These are phyloP conservation scores for Diceros bicornis DNA, from an alignment of 2,797 vertebrate species.

Conservation along the genomic window DNA sequence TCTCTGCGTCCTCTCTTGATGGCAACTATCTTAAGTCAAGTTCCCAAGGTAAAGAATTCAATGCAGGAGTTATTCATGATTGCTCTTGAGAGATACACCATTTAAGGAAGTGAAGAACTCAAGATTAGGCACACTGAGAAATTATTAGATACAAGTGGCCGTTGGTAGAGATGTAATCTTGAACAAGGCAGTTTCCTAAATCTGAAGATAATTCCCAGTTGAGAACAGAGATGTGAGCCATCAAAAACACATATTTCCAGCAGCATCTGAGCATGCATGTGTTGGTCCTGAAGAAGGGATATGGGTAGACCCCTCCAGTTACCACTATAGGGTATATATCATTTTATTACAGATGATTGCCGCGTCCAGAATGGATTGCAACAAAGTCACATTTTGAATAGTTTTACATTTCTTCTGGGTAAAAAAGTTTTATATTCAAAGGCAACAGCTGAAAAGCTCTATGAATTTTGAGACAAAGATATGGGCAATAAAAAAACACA, in stretches of 20 bases:
- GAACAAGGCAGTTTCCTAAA: not conserved
- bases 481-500: not conserved
- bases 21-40: not conserved
- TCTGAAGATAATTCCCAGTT: not conserved
- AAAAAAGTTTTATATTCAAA: not conserved
- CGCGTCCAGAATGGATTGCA: not conserved
- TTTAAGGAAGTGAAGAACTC: not conserved
- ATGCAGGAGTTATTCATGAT: not conserved
- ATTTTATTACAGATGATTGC: not conserved
- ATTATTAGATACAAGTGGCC: not conserved
- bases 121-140: not conserved
- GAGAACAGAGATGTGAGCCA: not conserved
- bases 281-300: not conserved
- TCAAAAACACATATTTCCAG: not conserved
- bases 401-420: not conserved
- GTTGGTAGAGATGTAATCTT: not conserved
- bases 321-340: not conserved
- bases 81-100: not conserved
- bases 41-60: not conserved
- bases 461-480: not conserved
- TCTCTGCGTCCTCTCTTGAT: accelerated
- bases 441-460: not conserved
- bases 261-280: not conserved
- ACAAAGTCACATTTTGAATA: not conserved
- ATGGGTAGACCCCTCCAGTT: not conserved